A percentile compares a stretch with the other conserved stretches of the same genome.
These are phyloP conservation scores for Plusia festucae DNA, from an alignment of 2,888 invertebrate species.

Conservation along the genomic window DNA sequence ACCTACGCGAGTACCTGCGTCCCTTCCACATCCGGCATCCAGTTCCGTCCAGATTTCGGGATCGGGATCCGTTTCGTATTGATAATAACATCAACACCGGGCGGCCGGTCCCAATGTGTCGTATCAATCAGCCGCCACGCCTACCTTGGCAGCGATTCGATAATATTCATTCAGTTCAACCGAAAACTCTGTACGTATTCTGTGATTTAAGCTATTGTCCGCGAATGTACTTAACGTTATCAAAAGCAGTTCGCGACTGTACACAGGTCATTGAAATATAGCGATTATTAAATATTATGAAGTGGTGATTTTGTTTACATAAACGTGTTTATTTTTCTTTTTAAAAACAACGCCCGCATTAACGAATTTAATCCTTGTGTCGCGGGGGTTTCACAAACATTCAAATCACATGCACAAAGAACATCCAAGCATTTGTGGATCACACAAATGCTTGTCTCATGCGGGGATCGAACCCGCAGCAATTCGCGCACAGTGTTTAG, in stretches of 20 bases:
- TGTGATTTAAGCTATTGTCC: constrained; percentile 27
- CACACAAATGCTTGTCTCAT: too few species aligned
- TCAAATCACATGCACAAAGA: too few species aligned
- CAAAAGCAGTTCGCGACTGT: constrained; percentile 7
- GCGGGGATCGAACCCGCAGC: too few species aligned
- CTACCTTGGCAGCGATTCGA: constrained; percentile 59
- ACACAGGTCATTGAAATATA: constrained; percentile 13
- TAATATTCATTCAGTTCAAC: constrained; percentile 45
- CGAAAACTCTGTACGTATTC: constrained; percentile 34
- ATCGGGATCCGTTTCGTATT: constrained; percentile 51
- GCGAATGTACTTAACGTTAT: constrained; percentile 11
- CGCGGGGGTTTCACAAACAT: too few species aligned
- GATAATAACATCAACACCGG: constrained; percentile 60
- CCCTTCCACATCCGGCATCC: constrained; percentile 36
- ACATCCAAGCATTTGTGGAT: too few species aligned
- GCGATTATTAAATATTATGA: neutral
- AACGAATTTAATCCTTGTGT: too few species aligned
- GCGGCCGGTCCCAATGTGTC: constrained; percentile 40
- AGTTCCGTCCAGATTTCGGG: constrained; percentile 43
- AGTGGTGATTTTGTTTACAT: neutral
- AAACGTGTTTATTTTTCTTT: neutral
- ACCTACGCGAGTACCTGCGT: constrained; percentile 20
- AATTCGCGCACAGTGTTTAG: too few species aligned
- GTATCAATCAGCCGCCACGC: constrained; percentile 66
- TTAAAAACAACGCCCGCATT: too few species aligned